A percentile compares a stretch with the other conserved stretches of the same genome.
Conservation (phyloP, 2,113 vertebrate species). For the Globicephala melas region DNA sequence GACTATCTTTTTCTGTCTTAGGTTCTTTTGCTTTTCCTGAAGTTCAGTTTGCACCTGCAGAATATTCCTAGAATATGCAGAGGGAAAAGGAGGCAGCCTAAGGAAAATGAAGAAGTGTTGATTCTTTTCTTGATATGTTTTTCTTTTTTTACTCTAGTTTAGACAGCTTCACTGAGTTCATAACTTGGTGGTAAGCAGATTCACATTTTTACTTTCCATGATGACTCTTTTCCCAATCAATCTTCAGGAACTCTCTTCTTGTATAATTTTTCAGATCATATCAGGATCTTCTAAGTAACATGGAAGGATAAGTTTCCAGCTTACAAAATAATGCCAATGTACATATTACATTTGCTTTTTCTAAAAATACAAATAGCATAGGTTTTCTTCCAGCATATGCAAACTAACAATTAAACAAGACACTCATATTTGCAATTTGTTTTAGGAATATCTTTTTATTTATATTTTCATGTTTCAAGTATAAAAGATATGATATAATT, state of each 20-base stretch:
- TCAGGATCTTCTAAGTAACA: neutral
- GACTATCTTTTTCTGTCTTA: neutral
- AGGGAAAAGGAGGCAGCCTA: neutral
- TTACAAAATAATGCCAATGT: neutral
- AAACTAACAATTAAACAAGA: neutral
- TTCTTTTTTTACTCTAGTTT: neutral
- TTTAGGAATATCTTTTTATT: neutral
- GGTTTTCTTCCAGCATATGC: neutral
- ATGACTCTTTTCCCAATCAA: neutral
- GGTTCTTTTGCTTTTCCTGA: neutral
- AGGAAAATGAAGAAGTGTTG: neutral
- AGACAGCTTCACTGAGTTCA: neutral
- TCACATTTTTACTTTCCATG: neutral
- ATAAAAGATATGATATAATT: neutral
- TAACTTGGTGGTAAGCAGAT: neutral
- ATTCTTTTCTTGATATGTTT: neutral
- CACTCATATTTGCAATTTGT: neutral
- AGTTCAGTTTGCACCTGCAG: neutral
- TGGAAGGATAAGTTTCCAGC: neutral
- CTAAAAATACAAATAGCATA: neutral
- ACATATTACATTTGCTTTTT: neutral
- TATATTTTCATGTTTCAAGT: neutral
- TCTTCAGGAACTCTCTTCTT: neutral
- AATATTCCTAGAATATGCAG: neutral
- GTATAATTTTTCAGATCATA: neutral